Conservation (phyloP, 2,113 vertebrate species). For the Rhodinocichla rosea region DNA sequence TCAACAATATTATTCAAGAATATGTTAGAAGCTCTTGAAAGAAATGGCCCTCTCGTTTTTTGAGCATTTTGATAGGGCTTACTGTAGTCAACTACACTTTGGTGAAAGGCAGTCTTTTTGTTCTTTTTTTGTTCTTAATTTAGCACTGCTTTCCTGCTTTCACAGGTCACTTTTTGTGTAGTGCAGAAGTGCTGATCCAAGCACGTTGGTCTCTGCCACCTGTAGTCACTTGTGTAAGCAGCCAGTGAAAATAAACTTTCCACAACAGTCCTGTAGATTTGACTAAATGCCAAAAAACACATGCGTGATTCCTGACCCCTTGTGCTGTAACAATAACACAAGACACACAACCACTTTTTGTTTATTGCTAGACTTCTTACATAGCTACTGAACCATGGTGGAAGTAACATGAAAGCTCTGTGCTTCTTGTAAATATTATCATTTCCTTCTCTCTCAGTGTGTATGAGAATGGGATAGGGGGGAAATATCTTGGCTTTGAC, state of each 20-base stretch:
- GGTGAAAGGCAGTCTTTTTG: not conserved
- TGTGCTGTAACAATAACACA: slow-evolving; percentile 53
- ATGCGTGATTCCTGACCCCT: slow-evolving; percentile 50
- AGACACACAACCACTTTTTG: slow-evolving; percentile 40
- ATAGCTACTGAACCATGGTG: slow-evolving; percentile 52
- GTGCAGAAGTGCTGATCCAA: slow-evolving; percentile 39
- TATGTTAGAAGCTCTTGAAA: not conserved
- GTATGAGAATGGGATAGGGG: not conserved
- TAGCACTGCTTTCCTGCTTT: not conserved
- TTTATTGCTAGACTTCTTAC: slow-evolving; percentile 54
- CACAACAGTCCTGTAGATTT: slow-evolving; percentile 39
- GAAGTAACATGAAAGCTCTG: slow-evolving; percentile 52
- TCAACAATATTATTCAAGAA: not conserved
- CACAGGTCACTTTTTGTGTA: slow-evolving; percentile 4
- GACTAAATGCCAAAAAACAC: slow-evolving; percentile 41
- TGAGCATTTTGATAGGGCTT: not conserved
- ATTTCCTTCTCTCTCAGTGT: slow-evolving; percentile 13
- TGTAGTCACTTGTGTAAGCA: slow-evolving; percentile 57
- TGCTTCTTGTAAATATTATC: slow-evolving; percentile 48
- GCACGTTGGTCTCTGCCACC: slow-evolving; percentile 35
- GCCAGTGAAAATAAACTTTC: slow-evolving; percentile 67
- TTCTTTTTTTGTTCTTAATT: not conserved
- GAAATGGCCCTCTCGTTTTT: not conserved
- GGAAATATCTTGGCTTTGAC: not conserved
- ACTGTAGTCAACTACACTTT: not conserved